phyloP scores from a whole-genome alignment of 2,797 vertebrate genomes.

The Micromesistius poutassou region DNA sequence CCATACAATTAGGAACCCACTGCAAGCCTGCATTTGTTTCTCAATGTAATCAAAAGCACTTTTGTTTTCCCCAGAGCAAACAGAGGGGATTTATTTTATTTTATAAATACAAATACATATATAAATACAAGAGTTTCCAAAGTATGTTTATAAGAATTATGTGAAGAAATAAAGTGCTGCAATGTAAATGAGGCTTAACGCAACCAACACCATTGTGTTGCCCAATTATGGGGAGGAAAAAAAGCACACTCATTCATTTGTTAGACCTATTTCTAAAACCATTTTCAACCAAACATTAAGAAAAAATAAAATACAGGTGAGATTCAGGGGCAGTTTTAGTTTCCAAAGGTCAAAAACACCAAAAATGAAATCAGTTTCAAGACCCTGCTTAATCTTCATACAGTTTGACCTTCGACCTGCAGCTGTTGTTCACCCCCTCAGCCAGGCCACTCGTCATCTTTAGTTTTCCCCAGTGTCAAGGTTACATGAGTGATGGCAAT shows the following conservation, averaged over 20 bases:
- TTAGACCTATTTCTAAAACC: background rate
- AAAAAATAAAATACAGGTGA: background rate
- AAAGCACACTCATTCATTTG: background rate
- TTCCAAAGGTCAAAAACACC: background rate
- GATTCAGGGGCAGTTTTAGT: background rate
- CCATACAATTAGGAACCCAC: slow-evolving; percentile 23
- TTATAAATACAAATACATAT: background rate
- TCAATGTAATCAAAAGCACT: slow-evolving; percentile 11
- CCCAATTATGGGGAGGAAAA: background rate
- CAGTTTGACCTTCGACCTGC: background rate
- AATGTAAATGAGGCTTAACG: background rate
- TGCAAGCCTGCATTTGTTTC: slow-evolving; percentile 22
- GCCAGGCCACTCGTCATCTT: background rate
- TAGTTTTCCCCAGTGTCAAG: slow-evolving; percentile 58
- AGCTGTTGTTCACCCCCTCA: background rate
- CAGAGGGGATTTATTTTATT: slow-evolving; percentile 1
- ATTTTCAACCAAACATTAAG: background rate
- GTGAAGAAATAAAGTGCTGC: background rate
- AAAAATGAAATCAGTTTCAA: background rate
- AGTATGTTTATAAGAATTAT: background rate
- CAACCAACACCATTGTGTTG: too few relatives aligned
- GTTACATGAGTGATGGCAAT: slow-evolving; percentile 57
- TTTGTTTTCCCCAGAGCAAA: slow-evolving; percentile 7
- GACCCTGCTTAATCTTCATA: background rate
- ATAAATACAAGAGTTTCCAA: background rate